Evolutionary conservation across 2,888 invertebrate species (phyloP), one percentile per base, ranked within the genome.

Genomic region (Drosophila atripex): DNA sequence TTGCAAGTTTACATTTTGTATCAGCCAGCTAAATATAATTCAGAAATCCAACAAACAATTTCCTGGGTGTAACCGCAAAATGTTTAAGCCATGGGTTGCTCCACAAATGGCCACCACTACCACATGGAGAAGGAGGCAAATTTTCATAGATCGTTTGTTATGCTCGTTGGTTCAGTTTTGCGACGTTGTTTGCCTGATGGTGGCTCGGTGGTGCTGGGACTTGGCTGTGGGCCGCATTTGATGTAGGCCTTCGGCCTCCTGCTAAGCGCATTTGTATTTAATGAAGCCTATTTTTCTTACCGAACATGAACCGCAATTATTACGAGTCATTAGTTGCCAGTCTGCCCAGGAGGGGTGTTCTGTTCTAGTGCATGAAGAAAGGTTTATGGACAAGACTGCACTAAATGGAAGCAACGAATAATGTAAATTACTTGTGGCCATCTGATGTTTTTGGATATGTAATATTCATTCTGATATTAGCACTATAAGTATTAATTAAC

Each of bases 261-360:
- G 75, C 69, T 75, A 86, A 76, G 60, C 65, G 57, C 76, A 76
- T 86, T 80, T 72, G 76, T 84, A 84, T 80, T 76, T 78, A 82
- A 84, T 87, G 82, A 87, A 79, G 78, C 82, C 84, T 78, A 84
- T 86, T 86, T 83, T 69, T 70, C 69, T 69, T 61, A 51, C 60
- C 66, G 38, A 78, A 77, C 75, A 86, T 75, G 65, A 70, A 71
- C 85, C 79, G 70, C 82, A 85, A 78, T 87, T 87, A 87, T 71
- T 75, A 75, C 66, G 65, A 75, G 58, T 71, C 71, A 74, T 75
- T 75, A 75, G 73, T 63, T 73, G 47, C 55, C 59, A 41, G 53
- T 35, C 41, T 61, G 52, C 57, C 49, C 50, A 12, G 23, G 16
- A 39, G 23, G 30, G 30, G 30, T 12, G 18, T 7, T 35, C 35